Conservation (phyloP, 2,888 invertebrate genomes). For the Acrobasis consociella region DNA sequence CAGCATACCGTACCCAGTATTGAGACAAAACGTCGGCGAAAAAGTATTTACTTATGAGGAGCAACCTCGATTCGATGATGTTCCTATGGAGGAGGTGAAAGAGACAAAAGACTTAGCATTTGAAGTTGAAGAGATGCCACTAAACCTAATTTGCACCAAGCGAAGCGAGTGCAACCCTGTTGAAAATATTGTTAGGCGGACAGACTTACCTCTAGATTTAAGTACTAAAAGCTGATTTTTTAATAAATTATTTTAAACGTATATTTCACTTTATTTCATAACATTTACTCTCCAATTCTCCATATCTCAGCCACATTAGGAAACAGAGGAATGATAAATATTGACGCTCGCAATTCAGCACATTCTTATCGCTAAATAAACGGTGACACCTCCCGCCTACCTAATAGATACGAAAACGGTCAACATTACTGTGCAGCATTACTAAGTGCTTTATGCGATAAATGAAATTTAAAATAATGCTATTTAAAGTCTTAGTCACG, state of each 20-base stretch:
- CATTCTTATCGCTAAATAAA: slow-evolving; percentile 16
- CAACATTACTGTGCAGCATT: background rate
- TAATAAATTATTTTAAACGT: slow-evolving; percentile 44
- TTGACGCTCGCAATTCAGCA: slow-evolving; percentile 11
- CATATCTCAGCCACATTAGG: slow-evolving; percentile 1
- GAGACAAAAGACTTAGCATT: slow-evolving; percentile 39
- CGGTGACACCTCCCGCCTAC: slow-evolving; percentile 1
- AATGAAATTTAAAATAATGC: background rate
- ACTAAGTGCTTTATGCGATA: background rate
- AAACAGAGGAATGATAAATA: slow-evolving; percentile 13
- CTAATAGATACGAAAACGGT: background rate
- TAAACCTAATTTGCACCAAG: slow-evolving; percentile 64
- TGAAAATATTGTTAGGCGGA: slow-evolving; percentile 65
- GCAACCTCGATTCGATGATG: slow-evolving; percentile 45
- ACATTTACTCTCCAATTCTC: slow-evolving; percentile 8
- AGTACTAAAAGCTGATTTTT: slow-evolving; percentile 78
- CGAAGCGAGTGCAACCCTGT: slow-evolving; percentile 62
- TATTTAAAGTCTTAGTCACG: too few relatives aligned
- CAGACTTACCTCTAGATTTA: slow-evolving; percentile 85
- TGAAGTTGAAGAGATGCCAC: slow-evolving; percentile 60
- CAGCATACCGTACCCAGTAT: slow-evolving; percentile 54
- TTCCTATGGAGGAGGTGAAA: slow-evolving; percentile 40
- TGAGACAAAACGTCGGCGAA: slow-evolving; percentile 56
- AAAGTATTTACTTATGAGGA: slow-evolving; percentile 60
- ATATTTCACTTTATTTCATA: slow-evolving; percentile 25